Evolutionary conservation across 2,113 vertebrate species (phyloP).

Genomic region (Stomatorhinus ivindoensis): DNA sequence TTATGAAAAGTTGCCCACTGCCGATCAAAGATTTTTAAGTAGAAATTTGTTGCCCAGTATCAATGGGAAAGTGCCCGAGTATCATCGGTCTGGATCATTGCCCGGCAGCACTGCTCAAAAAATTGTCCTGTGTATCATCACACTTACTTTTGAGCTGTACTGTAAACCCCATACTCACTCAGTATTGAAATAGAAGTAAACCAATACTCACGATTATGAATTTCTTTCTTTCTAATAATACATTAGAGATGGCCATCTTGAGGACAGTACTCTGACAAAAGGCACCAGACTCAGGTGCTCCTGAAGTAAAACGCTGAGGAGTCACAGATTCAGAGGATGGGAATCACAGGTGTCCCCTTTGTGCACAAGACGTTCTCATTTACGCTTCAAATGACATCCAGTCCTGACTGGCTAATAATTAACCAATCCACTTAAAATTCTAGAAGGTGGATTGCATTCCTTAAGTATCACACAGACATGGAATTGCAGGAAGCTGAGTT

Average conservation of each 20-base stretch:
- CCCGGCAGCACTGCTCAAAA: not conserved
- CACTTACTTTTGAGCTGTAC: not conserved
- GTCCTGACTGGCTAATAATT: not conserved
- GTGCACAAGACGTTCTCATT: not conserved
- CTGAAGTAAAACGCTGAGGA: not conserved
- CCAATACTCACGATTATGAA: slow-evolving; percentile 13
- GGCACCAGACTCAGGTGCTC: not conserved
- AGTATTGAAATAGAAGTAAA: not conserved
- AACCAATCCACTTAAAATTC: not conserved
- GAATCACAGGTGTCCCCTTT: not conserved
- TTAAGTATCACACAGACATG: not conserved
- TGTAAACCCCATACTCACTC: not conserved
- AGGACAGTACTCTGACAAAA: not conserved
- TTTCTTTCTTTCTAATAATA: not conserved
- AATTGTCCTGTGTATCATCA: not conserved
- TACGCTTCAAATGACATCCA: not conserved
- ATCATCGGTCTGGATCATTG: not conserved
- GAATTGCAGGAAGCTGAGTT: not conserved
- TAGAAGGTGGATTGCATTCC: not conserved
- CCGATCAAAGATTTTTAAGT: not conserved
- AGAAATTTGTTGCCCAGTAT: not conserved
- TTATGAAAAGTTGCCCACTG: not conserved
- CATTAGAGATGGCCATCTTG: not conserved
- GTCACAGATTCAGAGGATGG: not conserved
- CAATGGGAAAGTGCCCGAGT: not conserved